phyloP scores from a whole-genome alignment of 2,113 vertebrate genomes.

The Seriola dumerili region DNA sequence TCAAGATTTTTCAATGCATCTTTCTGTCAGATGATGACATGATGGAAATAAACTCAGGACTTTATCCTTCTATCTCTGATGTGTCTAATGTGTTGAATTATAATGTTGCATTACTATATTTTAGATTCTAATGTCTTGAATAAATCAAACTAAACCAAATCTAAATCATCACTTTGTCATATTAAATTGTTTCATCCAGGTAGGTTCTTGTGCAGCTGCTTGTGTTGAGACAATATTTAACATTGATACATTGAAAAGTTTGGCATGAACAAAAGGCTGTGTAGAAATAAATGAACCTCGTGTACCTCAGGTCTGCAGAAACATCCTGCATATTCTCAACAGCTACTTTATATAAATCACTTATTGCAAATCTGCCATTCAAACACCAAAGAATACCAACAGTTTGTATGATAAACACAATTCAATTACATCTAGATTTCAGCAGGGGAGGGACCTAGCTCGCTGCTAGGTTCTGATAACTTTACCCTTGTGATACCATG shows the following conservation, averaged over 20 bases:
- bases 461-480: constrained; percentile 16
- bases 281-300: not conserved
- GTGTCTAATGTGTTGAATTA: not conserved
- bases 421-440: constrained; percentile 28
- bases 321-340: not conserved
- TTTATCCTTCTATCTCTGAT: not conserved
- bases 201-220: not conserved
- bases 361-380: not conserved
- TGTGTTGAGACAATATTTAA: not conserved
- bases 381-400: constrained; percentile 5
- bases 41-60: not conserved
- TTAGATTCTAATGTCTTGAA: not conserved
- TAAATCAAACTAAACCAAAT: not conserved
- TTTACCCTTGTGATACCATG: not conserved
- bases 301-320: not conserved
- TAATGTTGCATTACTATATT: not conserved
- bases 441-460: not conserved
- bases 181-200: not conserved
- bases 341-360: not conserved
- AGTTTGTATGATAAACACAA: not conserved
- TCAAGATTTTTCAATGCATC: not conserved
- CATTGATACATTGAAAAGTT: not conserved
- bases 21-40: not conserved
- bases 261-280: not conserved
- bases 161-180: not conserved